A percentile compares a stretch with the other conserved stretches of the same genome.
These are phyloP conservation scores for Mamestra configurata DNA, from an alignment of 1,140 invertebrate species.

Conservation along the genomic window DNA sequence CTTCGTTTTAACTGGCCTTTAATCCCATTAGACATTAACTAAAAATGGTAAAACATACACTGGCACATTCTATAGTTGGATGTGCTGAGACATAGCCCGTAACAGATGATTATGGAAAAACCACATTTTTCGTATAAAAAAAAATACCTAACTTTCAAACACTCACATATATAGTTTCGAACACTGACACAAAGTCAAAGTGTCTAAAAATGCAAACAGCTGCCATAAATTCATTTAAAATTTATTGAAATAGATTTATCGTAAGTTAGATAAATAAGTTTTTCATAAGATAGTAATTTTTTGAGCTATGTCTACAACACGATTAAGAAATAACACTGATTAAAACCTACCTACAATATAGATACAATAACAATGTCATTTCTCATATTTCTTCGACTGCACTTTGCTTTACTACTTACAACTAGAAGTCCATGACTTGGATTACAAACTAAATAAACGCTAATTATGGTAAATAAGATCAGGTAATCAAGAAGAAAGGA, in stretches of 20 bases:
- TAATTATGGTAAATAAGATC: slow-evolving; percentile 59
- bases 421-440: slow-evolving; percentile 54
- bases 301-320: slow-evolving; percentile 26
- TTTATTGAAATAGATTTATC: no score
- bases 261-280: no score
- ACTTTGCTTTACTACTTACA: slow-evolving; percentile 46
- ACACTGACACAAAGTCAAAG: no score
- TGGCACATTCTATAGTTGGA: slow-evolving; percentile 62
- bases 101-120: no score
- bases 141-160: neutral
- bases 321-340: slow-evolving; percentile 24
- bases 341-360: slow-evolving; percentile 7
- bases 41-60: slow-evolving; percentile 71
- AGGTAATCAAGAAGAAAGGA: slow-evolving; percentile 80
- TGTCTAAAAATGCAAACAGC: no score
- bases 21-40: slow-evolving; percentile 77
- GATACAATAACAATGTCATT: slow-evolving; percentile 37
- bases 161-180: no score
- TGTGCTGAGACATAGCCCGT: slow-evolving; percentile 39
- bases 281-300: no score
- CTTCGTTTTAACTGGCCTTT: slow-evolving; percentile 81
- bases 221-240: no score
- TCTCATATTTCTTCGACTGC: slow-evolving; percentile 8
- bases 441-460: slow-evolving; percentile 38
- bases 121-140: no score